phyloP scores from a whole-genome alignment of 2,113 vertebrate species.

The Formicarius rufipectus region DNA sequence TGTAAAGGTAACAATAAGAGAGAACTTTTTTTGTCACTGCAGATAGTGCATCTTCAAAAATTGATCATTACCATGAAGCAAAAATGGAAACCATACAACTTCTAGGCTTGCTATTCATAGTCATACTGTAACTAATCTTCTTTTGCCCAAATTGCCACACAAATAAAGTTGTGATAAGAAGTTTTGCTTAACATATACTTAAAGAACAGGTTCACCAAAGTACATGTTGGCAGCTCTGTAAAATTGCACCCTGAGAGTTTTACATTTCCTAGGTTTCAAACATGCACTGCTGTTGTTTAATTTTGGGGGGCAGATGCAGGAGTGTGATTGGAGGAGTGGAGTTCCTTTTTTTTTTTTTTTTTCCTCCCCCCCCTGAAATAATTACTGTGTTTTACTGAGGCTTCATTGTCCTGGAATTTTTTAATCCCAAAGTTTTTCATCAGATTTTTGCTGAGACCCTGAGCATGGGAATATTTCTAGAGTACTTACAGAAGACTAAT shows the following conservation, averaged over 20 bases:
- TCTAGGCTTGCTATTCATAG: neutral
- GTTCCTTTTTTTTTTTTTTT: neutral
- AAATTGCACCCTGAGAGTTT: neutral
- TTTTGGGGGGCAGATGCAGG: neutral
- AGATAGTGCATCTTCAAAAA: neutral
- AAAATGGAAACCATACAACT: neutral
- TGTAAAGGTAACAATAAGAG: neutral
- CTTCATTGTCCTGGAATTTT: neutral
- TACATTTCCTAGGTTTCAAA: neutral
- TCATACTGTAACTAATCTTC: neutral
- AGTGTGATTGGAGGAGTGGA: neutral
- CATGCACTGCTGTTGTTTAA: neutral
- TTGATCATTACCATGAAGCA: neutral
- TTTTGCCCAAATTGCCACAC: neutral
- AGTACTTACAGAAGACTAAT: neutral
- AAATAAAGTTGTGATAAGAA: neutral
- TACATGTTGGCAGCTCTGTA: neutral
- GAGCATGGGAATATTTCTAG: neutral
- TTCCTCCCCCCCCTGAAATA: neutral
- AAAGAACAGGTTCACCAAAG: neutral
- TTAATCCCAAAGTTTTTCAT: neutral
- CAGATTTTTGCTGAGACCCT: neutral
- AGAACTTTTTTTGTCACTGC: neutral
- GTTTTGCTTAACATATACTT: neutral
- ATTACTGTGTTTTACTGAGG: neutral